Evolutionary conservation across 2,888 invertebrate species (phyloP), one percentile per base, ranked within the genome.

Genomic region (Phytoseiulus persimilis): DNA sequence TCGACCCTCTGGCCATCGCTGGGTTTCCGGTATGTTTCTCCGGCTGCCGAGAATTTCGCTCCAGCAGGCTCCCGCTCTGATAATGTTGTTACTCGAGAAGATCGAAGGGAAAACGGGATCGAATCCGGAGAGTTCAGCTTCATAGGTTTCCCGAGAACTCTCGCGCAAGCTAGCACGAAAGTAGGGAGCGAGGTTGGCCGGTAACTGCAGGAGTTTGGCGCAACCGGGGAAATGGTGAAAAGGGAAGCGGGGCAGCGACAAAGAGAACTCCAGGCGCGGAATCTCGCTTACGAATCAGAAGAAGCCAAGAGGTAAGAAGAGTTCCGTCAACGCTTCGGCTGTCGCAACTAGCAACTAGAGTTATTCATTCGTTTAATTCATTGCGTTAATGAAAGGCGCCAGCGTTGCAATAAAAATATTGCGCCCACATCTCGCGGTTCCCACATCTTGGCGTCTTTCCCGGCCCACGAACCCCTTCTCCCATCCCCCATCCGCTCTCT

Each of bases 281-380:
- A 18, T 6, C 65, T 14, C 18, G 5, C 11, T 65, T 65, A 65
- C 65, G 18, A 65, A 65, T 65, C 1, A 65, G 65, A 6, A 14
- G 65, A 65, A 65, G 65, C 28, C 65, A 65, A 18, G 65, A 65
- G 65, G 28, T 2, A 28, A 65, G 28, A 65, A 65, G 23, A 65
- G 65, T 28, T 65, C 65, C 65, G 14, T 65, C 65, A 65, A 3
- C 39, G 39, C 65, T 23, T 6, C 65, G 65, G 65, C 28, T 28
- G 65, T 65, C 65, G 65, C 65, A 28, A 65, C 11, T 65, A 65
- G 65, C 65, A 28, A 65, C 11, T 23, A 18, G 65, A 65, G 65
- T 65, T 65, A 65, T 65, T 65, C 65, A 65, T 65, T 65, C 65
- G 65, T 65, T 65, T 65, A 65, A 65, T 65, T 65, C 65, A 65